These are phyloP conservation scores for Dermatemys mawii DNA, from an alignment of 2,113 vertebrate genomes.

Conservation along the genomic window DNA sequence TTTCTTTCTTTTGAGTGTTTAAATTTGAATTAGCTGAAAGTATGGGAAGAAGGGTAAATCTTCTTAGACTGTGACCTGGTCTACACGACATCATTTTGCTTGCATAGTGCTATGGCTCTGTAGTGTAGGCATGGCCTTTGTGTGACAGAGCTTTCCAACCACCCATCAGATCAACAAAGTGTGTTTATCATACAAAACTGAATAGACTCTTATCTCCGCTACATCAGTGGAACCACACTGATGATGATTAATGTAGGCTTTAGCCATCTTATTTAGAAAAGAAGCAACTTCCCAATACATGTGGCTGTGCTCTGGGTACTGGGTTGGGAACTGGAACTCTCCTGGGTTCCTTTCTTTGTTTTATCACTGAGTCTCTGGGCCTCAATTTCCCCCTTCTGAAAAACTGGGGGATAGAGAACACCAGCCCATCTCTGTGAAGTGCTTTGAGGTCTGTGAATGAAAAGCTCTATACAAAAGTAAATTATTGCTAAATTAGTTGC, in stretches of 20 bases:
- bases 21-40: constrained; percentile 25
- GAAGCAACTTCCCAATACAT: neutral
- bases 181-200: neutral
- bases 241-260: neutral
- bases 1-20: neutral
- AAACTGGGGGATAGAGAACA: neutral
- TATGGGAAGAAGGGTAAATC: neutral
- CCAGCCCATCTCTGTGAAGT: neutral
- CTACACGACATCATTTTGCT: too few relatives aligned
- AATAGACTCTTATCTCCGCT: constrained; percentile 4
- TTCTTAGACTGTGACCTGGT: neutral
- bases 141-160: neutral
- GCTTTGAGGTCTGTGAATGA: neutral
- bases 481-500: neutral
- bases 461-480: neutral
- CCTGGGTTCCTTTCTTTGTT: neutral
- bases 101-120: too few relatives aligned
- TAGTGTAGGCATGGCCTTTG: neutral
- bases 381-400: neutral
- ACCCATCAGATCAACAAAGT: neutral
- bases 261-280: neutral
- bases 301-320: neutral
- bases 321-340: neutral
- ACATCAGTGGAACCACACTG: neutral
- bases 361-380: neutral